Conservation (phyloP, 2,113 vertebrate species). For the Dicerorhinus sumatrensis region DNA sequence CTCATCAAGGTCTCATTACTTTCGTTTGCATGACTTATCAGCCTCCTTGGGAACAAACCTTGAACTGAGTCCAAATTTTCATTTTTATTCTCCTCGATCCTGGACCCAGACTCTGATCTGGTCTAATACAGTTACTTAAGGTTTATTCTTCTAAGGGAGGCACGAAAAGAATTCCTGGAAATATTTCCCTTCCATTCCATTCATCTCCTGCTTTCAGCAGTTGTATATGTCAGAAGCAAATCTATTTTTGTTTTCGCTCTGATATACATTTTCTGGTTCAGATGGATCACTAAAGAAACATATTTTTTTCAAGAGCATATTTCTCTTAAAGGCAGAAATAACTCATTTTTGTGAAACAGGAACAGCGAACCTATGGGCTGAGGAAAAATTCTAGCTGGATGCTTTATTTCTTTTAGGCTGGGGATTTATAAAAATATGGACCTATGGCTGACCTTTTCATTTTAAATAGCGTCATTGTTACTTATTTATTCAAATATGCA, state of each 20-base stretch:
- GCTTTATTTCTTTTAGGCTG: constrained; percentile 8
- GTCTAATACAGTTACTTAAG: background rate
- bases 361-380: background rate
- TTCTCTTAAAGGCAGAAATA: constrained; percentile 49
- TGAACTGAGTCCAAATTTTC: background rate
- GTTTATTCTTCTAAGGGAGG: background rate
- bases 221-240: background rate
- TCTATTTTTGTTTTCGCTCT: constrained; percentile 25
- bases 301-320: background rate
- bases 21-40: background rate
- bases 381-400: background rate
- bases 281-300: background rate
- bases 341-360: constrained; percentile 11
- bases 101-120: background rate
- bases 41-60: background rate
- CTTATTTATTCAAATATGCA: constrained; percentile 36
- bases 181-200: background rate
- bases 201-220: background rate
- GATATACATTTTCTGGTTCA: background rate
- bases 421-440: constrained; percentile 44
- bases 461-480: constrained; percentile 52
- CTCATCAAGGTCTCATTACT: background rate
- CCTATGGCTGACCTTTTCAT: constrained; percentile 38
- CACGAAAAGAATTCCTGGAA: constrained; percentile 43
- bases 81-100: background rate